These are phyloP conservation scores for Hypolimnas misippus DNA, from an alignment of 2,888 invertebrate genomes.

Conservation along the genomic window DNA sequence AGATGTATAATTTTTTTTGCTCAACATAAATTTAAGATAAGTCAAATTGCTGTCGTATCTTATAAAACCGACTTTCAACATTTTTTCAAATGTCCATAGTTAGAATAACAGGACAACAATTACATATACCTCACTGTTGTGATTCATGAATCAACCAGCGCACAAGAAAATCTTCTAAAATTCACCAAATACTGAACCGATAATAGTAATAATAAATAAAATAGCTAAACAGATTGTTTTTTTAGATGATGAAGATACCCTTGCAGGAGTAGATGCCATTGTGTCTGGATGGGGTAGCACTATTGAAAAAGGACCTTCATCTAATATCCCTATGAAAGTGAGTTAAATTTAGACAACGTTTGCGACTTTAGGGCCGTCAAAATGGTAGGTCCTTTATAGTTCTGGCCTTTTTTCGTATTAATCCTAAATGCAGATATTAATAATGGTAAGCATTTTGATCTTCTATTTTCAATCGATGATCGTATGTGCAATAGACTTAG, in stretches of 20 bases:
- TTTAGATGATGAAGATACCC: conserved; percentile 57
- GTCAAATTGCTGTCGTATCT: background rate
- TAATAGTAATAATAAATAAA: background rate
- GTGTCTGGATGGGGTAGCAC: conserved; percentile 91
- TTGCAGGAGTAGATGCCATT: conserved; percentile 84
- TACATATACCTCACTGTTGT: too few relatives aligned
- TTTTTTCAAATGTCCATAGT: too few relatives aligned
- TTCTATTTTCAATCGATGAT: too few relatives aligned
- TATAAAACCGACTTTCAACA: too few relatives aligned
- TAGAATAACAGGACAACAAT: too few relatives aligned
- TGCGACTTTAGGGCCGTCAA: background rate
- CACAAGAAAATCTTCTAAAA: background rate
- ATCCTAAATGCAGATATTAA: too few relatives aligned
- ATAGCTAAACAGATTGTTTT: conserved; percentile 9
- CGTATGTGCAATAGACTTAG: too few relatives aligned
- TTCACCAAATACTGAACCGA: background rate
- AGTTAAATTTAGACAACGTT: conserved; percentile 48
- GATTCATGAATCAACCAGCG: too few relatives aligned
- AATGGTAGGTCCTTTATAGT: too few relatives aligned
- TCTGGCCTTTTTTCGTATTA: too few relatives aligned
- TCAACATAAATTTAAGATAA: background rate
- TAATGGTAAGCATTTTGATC: too few relatives aligned
- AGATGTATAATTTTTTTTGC: too few relatives aligned
- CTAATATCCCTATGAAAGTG: conserved; percentile 88
- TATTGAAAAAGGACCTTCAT: conserved; percentile 86